phyloP scores from a whole-genome alignment of 1,140 invertebrate genomes.

The Trachymyrmex cornetzi region DNA sequence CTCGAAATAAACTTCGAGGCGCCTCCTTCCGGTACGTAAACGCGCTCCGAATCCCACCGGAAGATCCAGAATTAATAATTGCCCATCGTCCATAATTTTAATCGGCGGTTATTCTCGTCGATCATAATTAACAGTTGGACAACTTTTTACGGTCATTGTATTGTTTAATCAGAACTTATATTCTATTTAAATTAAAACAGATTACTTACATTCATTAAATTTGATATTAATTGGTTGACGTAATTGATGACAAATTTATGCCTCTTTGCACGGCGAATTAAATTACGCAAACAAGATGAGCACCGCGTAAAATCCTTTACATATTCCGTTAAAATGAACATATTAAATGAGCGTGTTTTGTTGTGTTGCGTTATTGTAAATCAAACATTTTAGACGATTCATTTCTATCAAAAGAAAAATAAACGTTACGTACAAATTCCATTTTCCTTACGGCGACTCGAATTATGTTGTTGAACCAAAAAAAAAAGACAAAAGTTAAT shows the following conservation, averaged over 20 bases:
- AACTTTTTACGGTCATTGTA: not conserved
- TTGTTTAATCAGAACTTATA: not conserved
- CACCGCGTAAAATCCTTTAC: not conserved
- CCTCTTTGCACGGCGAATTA: conserved; percentile 4
- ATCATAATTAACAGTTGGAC: conserved; percentile 22
- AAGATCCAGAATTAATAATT: conserved; percentile 63
- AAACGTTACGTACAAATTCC: not conserved
- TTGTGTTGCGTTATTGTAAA: not conserved
- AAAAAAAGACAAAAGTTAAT: conserved; percentile 8
- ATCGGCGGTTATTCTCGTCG: conserved; percentile 2
- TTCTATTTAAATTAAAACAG: conserved; percentile 14
- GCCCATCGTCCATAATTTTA: conserved; percentile 13
- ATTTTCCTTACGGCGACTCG: conserved; percentile 43
- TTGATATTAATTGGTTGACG: conserved; percentile 3
- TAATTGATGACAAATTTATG: conserved; percentile 21
- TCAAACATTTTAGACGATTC: not conserved
- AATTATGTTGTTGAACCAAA: conserved; percentile 24
- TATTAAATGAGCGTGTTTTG: conserved; percentile 1
- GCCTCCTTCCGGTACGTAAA: conserved; percentile 49
- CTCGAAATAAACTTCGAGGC: conserved; percentile 65
- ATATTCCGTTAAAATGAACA: conserved; percentile 7
- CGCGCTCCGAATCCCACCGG: conserved; percentile 64
- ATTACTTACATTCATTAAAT: conserved; percentile 36
- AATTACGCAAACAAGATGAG: conserved; percentile 30
- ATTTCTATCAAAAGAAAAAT: not conserved